Evolutionary conservation across 1,140 invertebrate species (phyloP).

Genomic region (Coboldia fuscipes): DNA sequence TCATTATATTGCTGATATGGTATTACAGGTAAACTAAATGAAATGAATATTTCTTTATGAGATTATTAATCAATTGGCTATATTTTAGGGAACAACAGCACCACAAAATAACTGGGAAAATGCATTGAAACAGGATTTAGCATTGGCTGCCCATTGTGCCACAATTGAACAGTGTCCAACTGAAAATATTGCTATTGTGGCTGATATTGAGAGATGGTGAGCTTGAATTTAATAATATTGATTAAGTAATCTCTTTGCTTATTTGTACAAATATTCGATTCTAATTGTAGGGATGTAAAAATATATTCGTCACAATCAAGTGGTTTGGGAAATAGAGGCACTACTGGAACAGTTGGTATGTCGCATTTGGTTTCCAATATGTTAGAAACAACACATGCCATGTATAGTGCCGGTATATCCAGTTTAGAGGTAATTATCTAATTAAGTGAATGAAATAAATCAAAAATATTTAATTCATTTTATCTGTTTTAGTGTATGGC

Average conservation of each 20-base stretch:
- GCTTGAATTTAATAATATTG: slow-evolving; percentile 8
- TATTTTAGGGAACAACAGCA: slow-evolving; percentile 15
- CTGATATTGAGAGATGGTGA: slow-evolving; percentile 66
- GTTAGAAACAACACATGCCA: slow-evolving; percentile 57
- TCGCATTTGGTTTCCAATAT: slow-evolving; percentile 65
- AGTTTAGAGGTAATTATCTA: slow-evolving; percentile 25
- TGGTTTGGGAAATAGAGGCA: slow-evolving; percentile 19
- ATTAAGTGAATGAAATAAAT: not conserved
- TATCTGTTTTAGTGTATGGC: slow-evolving; percentile 36
- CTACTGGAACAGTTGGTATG: slow-evolving; percentile 36
- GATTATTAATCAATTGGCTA: not conserved
- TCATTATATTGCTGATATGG: slow-evolving; percentile 55
- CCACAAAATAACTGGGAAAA: slow-evolving; percentile 26
- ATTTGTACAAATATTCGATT: not conserved
- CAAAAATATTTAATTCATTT: slow-evolving; percentile 2
- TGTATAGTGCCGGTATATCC: slow-evolving; percentile 34
- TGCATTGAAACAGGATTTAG: slow-evolving; percentile 26
- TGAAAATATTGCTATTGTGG: slow-evolving; percentile 64
- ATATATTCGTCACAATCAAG: slow-evolving; percentile 30
- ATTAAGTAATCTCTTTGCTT: not conserved
- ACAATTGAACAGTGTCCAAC: slow-evolving; percentile 41
- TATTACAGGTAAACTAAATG: slow-evolving; percentile 31
- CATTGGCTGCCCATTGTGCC: slow-evolving; percentile 31
- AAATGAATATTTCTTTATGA: slow-evolving; percentile 1
- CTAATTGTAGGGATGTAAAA: slow-evolving; percentile 24